Conservation (phyloP, 1,140 invertebrate genomes). For the Eurosta solidaginis region DNA sequence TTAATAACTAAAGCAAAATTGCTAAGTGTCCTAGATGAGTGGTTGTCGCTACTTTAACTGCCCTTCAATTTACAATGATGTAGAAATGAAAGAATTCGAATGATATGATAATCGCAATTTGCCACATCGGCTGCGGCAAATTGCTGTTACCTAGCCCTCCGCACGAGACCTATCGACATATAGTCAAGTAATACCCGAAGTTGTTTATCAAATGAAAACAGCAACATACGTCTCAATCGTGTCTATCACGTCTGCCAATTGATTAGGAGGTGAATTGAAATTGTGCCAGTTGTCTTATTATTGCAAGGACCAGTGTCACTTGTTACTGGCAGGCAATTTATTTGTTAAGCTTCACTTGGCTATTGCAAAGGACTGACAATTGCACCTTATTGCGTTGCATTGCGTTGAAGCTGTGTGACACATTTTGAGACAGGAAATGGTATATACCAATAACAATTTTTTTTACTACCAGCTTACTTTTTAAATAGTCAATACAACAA, state of each 20-base stretch:
- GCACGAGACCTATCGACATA: too few relatives aligned
- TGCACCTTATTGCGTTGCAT: neutral
- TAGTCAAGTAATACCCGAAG: neutral
- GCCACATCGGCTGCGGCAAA: too few relatives aligned
- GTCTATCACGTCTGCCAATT: neutral
- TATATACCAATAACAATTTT: too few relatives aligned
- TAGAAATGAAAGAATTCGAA: too few relatives aligned
- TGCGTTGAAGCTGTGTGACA: neutral
- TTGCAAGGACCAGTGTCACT: neutral
- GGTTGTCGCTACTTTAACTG: too few relatives aligned
- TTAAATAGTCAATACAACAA: too few relatives aligned
- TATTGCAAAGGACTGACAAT: neutral
- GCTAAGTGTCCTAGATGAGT: too few relatives aligned
- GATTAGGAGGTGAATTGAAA: neutral
- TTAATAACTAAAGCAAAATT: too few relatives aligned
- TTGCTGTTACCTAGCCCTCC: too few relatives aligned
- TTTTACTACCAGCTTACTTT: too few relatives aligned
- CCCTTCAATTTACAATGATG: too few relatives aligned
- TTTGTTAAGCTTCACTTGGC: neutral
- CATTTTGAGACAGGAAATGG: neutral
- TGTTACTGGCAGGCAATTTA: conserved; percentile 10
- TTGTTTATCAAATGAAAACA: neutral
- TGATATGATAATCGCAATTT: too few relatives aligned
- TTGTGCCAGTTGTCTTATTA: neutral
- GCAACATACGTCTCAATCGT: neutral